These are phyloP conservation scores for Lycaon pictus DNA, from an alignment of 2,113 vertebrate genomes.

Conservation along the genomic window DNA sequence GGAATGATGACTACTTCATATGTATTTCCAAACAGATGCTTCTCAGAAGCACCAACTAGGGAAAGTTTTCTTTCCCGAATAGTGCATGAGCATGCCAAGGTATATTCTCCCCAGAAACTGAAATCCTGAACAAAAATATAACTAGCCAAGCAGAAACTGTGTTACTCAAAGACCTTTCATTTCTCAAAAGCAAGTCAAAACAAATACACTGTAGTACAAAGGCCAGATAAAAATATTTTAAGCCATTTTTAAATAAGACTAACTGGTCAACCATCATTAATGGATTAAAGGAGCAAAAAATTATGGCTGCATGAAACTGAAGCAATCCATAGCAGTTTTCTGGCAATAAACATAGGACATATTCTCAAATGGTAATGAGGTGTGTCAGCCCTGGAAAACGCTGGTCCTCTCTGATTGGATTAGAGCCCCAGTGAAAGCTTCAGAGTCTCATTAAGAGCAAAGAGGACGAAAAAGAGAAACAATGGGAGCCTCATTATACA, in stretches of 20 bases:
- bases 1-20: constrained; percentile 6
- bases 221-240: constrained; percentile 61
- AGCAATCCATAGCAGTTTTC: background rate
- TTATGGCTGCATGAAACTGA: background rate
- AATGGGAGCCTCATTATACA: constrained; percentile 59
- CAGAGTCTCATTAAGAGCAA: constrained; percentile 73
- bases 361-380: constrained; percentile 70
- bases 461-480: constrained; percentile 53
- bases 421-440: constrained; percentile 60
- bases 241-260: constrained; percentile 73
- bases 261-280: constrained; percentile 36
- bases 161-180: constrained; percentile 31
- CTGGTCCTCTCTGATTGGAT: constrained; percentile 52
- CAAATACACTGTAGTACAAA: background rate
- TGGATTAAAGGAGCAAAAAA: constrained; percentile 35
- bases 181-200: constrained; percentile 63
- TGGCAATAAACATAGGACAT: constrained; percentile 46
- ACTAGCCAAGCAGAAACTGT: constrained; percentile 30
- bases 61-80: constrained; percentile 31
- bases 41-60: background rate
- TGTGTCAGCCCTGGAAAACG: constrained; percentile 25
- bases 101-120: constrained; percentile 30
- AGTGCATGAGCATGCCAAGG: background rate
- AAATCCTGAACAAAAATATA: constrained; percentile 52
- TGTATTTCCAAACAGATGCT: constrained; percentile 67